Percentiles rank a stretch among this genome's conserved stretches.
These are phyloP conservation scores for Corticium candelabrum DNA, from an alignment of 37 sponge, comb jelly and placozoan species.

Conservation along the genomic window DNA sequence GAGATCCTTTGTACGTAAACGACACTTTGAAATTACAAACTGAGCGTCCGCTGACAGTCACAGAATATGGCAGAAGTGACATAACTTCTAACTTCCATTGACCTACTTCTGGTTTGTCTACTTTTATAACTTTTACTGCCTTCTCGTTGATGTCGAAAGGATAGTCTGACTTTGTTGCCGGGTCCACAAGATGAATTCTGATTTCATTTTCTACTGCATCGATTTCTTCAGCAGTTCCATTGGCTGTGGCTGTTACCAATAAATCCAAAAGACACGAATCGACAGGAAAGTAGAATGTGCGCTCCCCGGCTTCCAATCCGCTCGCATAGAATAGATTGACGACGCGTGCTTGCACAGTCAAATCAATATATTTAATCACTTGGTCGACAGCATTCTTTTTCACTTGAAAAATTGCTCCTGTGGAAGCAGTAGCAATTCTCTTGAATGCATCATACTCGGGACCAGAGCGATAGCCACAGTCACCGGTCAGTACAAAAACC, in stretches of 20 bases:
- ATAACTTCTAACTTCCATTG: not conserved
- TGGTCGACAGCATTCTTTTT: not conserved
- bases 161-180: not conserved
- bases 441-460: not conserved
- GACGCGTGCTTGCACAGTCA: not conserved
- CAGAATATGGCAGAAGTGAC: not conserved
- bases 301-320: not conserved
- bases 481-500: constrained; percentile 10
- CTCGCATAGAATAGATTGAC: not conserved
- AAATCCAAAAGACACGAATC: not conserved
- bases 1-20: not conserved
- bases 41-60: not conserved
- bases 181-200: not conserved
- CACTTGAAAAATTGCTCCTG: not conserved
- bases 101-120: not conserved
- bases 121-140: not conserved
- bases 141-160: not conserved
- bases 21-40: not conserved
- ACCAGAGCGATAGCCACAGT: not conserved
- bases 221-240: not conserved
- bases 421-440: not conserved
- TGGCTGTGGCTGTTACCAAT: not conserved
- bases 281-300: not conserved
- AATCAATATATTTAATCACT: not conserved
- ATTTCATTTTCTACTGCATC: not conserved